Percentiles rank a stretch among this genome's conserved stretches.
Evolutionary conservation across 1,140 invertebrate species (phyloP).

Genomic region (Drepana arcuata): DNA sequence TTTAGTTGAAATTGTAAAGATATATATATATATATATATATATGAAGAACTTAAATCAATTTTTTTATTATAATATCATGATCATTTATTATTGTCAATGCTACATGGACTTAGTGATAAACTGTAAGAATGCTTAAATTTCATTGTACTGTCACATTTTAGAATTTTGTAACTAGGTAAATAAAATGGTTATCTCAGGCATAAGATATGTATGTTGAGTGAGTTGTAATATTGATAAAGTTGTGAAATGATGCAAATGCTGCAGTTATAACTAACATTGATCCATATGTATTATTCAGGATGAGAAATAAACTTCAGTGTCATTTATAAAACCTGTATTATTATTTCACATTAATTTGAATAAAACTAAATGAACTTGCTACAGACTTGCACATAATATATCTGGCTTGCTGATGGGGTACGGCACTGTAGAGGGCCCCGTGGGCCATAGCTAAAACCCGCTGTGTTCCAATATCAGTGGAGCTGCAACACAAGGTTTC

Average conservation of each 20-base stretch:
- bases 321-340: conserved; percentile 57
- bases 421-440: no score
- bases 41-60: conserved; percentile 64
- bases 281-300: conserved; percentile 64
- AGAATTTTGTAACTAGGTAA: conserved; percentile 60
- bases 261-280: conserved; percentile 37
- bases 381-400: no score
- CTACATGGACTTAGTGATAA: conserved; percentile 64
- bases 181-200: conserved; percentile 41
- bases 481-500: no score
- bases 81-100: conserved; percentile 64
- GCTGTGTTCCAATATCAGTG: conserved; percentile 48
- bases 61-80: conserved; percentile 59
- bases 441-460: conserved; percentile 20
- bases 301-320: conserved; percentile 71
- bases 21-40: conserved; percentile 33
- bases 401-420: no score
- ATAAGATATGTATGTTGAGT: conserved; percentile 58
- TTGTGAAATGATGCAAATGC: conserved; percentile 49
- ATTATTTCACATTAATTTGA: no score
- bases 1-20: conserved; percentile 67
- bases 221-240: conserved; percentile 61
- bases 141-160: conserved; percentile 63
- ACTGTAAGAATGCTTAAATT: conserved; percentile 67
- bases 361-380: no score